These are phyloP conservation scores for Ariolimax columbianus DNA, from an alignment of 2,888 invertebrate species.

Conservation along the genomic window DNA sequence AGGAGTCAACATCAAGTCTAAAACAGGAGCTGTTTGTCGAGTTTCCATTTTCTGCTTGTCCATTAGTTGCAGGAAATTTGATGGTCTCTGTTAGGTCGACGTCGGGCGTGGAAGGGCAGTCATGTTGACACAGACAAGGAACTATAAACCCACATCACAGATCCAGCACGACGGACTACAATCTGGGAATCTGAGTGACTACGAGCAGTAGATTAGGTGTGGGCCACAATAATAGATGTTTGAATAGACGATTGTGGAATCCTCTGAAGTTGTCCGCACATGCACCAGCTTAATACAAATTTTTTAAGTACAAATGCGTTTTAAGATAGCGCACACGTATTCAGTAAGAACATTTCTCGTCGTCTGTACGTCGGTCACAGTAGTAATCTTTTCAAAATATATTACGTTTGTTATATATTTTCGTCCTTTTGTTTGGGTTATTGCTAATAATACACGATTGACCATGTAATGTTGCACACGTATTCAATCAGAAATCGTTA, in stretches of 20 bases:
- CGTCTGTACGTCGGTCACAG: too few species aligned
- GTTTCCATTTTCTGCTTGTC: conserved; percentile 16
- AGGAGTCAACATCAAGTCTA: conserved; percentile 21
- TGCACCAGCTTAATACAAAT: too few species aligned
- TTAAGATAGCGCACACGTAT: too few species aligned
- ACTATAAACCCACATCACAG: neutral
- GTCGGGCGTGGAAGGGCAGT: neutral
- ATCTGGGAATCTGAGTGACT: neutral
- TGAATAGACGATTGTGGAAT: conserved; percentile 12
- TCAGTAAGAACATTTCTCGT: too few species aligned
- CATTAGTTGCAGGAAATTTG: conserved; percentile 6
- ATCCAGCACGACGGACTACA: neutral
- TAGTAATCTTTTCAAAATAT: too few species aligned
- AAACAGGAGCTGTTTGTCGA: conserved; percentile 14
- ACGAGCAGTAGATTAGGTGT: neutral
- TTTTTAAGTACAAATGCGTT: too few species aligned
- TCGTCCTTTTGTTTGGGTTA: too few species aligned
- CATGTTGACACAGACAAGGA: conserved; percentile 19
- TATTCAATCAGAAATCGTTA: too few species aligned
- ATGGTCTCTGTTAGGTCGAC: neutral
- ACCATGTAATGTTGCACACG: too few species aligned
- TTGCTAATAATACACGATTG: too few species aligned
- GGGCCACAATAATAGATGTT: neutral
- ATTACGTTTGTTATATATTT: too few species aligned
- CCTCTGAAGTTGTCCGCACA: too few species aligned